A percentile compares a stretch with the other conserved stretches of the same genome.
phyloP scores from a whole-genome alignment of 2,113 vertebrate species.

The Arizona elegans region DNA sequence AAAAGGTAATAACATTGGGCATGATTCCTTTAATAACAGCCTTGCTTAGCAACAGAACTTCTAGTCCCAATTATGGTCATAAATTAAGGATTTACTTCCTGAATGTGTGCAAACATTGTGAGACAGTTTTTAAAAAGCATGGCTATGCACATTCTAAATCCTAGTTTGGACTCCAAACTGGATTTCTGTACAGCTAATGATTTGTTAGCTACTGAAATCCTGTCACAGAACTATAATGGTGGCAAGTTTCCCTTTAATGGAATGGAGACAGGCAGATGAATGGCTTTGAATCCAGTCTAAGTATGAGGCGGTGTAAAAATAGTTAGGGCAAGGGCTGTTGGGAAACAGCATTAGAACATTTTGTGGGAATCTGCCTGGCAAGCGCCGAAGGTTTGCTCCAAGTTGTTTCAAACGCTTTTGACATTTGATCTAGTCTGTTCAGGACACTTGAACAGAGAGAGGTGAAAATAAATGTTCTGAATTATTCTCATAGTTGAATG shows the following conservation, averaged over 20 bases:
- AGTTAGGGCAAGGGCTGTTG: not conserved
- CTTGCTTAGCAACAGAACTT: not conserved
- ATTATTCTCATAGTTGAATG: not conserved
- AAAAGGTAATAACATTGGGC: not conserved
- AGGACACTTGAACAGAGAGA: not conserved
- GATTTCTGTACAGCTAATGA: not conserved
- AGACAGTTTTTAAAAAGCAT: not conserved
- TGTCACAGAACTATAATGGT: not conserved
- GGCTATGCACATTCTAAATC: not conserved
- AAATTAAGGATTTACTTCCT: not conserved
- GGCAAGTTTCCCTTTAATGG: not conserved
- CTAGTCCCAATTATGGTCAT: not conserved
- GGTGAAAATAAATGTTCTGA: not conserved
- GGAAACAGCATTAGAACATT: not conserved
- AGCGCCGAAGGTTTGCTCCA: not conserved
- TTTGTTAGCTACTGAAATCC: not conserved
- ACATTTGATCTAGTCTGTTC: not conserved
- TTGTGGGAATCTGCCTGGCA: not conserved
- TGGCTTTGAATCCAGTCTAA: not conserved
- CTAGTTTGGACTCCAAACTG: not conserved
- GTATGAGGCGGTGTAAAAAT: not conserved
- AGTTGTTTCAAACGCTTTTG: not conserved
- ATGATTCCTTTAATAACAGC: not conserved
- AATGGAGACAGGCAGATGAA: not conserved
- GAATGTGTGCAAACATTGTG: not conserved